A percentile compares a stretch with the other conserved stretches of the same genome.
phyloP scores from a whole-genome alignment of 2,888 invertebrate genomes.

The Adineta ricciae region DNA sequence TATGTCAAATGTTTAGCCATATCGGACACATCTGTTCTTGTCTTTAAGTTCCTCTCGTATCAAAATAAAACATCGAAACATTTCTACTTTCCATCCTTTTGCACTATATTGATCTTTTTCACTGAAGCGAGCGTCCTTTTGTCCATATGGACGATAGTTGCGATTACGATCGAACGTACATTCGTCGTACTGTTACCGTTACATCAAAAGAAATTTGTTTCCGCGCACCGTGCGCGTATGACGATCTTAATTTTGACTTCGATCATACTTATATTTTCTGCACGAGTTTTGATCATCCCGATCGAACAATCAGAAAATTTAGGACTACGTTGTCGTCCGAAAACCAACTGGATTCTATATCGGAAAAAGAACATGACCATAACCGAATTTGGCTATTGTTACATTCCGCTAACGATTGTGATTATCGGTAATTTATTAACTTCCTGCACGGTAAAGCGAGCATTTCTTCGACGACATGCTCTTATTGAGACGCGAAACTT shows the following conservation, averaged over 20 bases:
- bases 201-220: background rate
- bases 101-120: background rate
- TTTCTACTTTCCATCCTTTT: background rate
- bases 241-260: background rate
- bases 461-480: background rate
- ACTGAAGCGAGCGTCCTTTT: background rate
- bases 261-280: background rate
- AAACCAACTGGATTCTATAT: background rate
- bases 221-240: background rate
- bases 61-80: background rate
- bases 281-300: background rate
- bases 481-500: background rate
- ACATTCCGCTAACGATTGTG: background rate
- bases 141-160: background rate
- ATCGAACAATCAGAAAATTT: background rate
- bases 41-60: background rate
- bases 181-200: slow-evolving; percentile 2
- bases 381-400: background rate
- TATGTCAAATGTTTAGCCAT: background rate
- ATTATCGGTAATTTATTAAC: background rate
- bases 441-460: background rate
- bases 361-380: background rate
- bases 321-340: background rate
- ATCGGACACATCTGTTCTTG: background rate
- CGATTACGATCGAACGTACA: background rate